Percentiles rank a stretch among this genome's conserved stretches.
Conservation (phyloP, 2,888 invertebrate genomes). For the Eubasilissa splendida region DNA sequence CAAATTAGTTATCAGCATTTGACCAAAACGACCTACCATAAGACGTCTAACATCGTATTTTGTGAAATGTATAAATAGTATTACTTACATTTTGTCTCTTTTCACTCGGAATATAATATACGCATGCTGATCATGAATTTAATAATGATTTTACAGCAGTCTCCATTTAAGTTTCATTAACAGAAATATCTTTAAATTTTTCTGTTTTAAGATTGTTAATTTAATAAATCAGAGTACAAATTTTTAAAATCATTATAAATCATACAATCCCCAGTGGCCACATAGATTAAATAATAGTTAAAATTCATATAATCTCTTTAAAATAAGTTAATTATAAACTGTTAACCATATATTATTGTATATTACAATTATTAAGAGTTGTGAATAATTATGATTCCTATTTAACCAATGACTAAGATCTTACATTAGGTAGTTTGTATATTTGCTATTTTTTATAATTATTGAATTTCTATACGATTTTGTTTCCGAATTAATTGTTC, state of each 20-base stretch:
- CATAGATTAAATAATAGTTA: slow-evolving; percentile 30
- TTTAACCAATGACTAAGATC: slow-evolving; percentile 57
- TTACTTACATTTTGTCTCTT: too few relatives aligned
- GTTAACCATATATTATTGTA: slow-evolving; percentile 51
- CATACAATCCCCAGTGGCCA: background rate
- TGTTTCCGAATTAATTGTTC: too few relatives aligned
- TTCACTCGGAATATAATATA: too few relatives aligned
- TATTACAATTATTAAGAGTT: slow-evolving; percentile 53
- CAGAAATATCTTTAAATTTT: too few relatives aligned
- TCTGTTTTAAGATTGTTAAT: background rate
- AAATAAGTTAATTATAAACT: slow-evolving; percentile 28
- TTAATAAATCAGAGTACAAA: slow-evolving; percentile 5
- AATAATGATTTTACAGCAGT: too few relatives aligned
- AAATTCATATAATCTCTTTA: slow-evolving; percentile 28
- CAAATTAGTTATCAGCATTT: too few relatives aligned
- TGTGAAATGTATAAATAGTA: too few relatives aligned
- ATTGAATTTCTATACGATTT: too few relatives aligned
- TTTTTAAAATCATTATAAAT: background rate
- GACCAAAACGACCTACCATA: too few relatives aligned
- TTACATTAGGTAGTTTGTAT: slow-evolving; percentile 35
- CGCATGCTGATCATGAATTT: too few relatives aligned
- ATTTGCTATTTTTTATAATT: slow-evolving; percentile 18
- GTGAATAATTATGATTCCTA: slow-evolving; percentile 58
- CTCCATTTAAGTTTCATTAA: too few relatives aligned
- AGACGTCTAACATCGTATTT: too few relatives aligned